Base-by-base conservation (phyloP, 1,140 invertebrate genomes). In the Pemphigus obesinymphae region DNA sequence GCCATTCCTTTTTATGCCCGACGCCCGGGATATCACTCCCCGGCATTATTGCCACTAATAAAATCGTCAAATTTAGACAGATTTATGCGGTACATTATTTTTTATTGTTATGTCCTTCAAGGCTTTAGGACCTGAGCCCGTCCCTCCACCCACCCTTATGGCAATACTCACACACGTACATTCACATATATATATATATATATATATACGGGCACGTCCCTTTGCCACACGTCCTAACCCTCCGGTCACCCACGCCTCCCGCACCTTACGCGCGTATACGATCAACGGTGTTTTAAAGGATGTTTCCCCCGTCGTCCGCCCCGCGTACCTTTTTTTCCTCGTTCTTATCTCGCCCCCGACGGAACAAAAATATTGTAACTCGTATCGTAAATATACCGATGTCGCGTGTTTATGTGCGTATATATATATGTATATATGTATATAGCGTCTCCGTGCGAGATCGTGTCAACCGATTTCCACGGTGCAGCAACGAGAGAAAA, bases 81-180 rank as follows among this genome's bases (percentile, higher is more conserved):
- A 80, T 80, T 80, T 80, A 80, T 80, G 75, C 75, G 75, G 75
- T 61, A 61, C 75, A 80, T 80, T 80, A 80, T 80, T 80, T 80
- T 80, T 80, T 80, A 80, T 80, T 80, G 75, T 80, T 80, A 80
- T 80, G 75, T 80, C 75, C 75, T 80, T 61, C 75, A 61, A 80
- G 55, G 53, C 75, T 80, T 80, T 61, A 80, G 75, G 75, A 61
- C 75, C 75, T 61, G 75, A 23, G 26, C 43, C 23, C 17, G 3
- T 26, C 17, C 15, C 26, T 5, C 11, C 55, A 17, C 15, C 58
- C 13, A 29, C 26, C 13, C 55, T 61, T 23, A 29, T 29, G 11
- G 55, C 55, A 26, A 61, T 29, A 29, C 61, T 34, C 61, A 66
- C 29, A 34, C 61, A 31, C 61, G 3, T 29, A 1, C 17, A n/a